Conservation (phyloP, 2,888 invertebrate species). For the Phymatocera aterrima region DNA sequence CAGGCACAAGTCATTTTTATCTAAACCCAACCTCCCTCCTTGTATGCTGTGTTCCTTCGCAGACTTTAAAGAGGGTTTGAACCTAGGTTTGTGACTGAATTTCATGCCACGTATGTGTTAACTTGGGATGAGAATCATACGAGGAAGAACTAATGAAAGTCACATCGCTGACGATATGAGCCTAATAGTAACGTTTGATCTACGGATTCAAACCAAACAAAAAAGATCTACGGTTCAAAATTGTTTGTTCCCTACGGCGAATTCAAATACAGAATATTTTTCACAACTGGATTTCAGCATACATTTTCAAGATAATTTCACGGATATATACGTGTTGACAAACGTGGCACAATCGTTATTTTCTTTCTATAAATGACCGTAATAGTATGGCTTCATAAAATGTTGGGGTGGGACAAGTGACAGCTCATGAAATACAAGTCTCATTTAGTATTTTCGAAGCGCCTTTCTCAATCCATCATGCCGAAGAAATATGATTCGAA, state of each 20-base stretch:
- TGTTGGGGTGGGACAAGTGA: not conserved
- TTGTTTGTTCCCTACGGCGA: not conserved
- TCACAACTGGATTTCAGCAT: not conserved
- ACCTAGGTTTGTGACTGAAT: slow-evolving; percentile 8
- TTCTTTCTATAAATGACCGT: not conserved
- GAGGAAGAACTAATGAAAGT: not conserved
- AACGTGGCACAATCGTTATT: not conserved
- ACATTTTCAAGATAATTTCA: not conserved
- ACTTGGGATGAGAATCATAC: not conserved
- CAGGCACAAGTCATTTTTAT: not conserved
- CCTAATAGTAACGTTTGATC: not conserved
- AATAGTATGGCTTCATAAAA: not conserved
- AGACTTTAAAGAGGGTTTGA: slow-evolving; percentile 18
- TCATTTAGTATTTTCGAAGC: slow-evolving; percentile 16
- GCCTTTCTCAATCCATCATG: slow-evolving; percentile 20
- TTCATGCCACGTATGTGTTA: slow-evolving; percentile 19
- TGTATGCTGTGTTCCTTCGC: not conserved
- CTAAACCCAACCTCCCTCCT: not conserved
- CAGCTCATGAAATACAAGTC: slow-evolving; percentile 16
- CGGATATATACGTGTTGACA: not conserved
- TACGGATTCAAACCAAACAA: not conserved
- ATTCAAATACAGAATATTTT: not conserved
- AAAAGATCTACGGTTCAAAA: not conserved
- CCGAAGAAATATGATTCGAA: slow-evolving; percentile 25
- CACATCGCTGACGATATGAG: slow-evolving; percentile 1